These are phyloP conservation scores for Myzus persicae DNA, from an alignment of 1,140 invertebrate species.

Conservation along the genomic window DNA sequence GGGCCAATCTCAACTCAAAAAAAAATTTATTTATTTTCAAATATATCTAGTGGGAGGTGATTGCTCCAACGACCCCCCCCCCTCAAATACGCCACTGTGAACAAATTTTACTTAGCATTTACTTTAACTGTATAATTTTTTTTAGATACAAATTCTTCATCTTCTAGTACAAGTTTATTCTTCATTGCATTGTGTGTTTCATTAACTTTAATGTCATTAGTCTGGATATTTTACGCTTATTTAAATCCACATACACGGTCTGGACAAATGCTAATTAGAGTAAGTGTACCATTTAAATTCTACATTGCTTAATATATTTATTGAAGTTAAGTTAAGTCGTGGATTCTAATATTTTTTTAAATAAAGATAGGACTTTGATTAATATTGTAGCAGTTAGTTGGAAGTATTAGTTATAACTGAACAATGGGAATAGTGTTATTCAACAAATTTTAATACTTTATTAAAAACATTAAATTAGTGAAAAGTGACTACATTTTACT, in stretches of 20 bases:
- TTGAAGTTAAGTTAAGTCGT: neutral
- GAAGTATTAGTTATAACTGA: neutral
- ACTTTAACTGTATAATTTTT: neutral
- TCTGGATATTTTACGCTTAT: conserved; percentile 93
- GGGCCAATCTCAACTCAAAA: conserved; percentile 81
- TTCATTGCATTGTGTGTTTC: conserved; percentile 49
- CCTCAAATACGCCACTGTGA: neutral
- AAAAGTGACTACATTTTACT: neutral
- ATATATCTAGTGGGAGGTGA: too few species aligned
- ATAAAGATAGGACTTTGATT: neutral
- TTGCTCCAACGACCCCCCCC: too few species aligned
- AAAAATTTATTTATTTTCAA: conserved; percentile 64
- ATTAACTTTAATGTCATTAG: conserved; percentile 60
- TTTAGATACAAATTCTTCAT: conserved; percentile 35
- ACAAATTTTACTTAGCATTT: neutral
- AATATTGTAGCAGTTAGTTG: too few species aligned
- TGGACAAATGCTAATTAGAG: conserved; percentile 95
- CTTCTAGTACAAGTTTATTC: conserved; percentile 45
- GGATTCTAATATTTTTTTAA: neutral
- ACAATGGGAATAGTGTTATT: neutral
- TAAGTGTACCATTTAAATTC: conserved; percentile 65
- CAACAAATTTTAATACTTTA: neutral
- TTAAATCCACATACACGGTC: conserved; percentile 92
- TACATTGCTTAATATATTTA: neutral
- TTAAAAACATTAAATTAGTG: neutral